Evolutionary conservation across 1,140 invertebrate species (phyloP), one percentile per base, ranked within the genome.

Genomic region (Drosophila watanabei): DNA sequence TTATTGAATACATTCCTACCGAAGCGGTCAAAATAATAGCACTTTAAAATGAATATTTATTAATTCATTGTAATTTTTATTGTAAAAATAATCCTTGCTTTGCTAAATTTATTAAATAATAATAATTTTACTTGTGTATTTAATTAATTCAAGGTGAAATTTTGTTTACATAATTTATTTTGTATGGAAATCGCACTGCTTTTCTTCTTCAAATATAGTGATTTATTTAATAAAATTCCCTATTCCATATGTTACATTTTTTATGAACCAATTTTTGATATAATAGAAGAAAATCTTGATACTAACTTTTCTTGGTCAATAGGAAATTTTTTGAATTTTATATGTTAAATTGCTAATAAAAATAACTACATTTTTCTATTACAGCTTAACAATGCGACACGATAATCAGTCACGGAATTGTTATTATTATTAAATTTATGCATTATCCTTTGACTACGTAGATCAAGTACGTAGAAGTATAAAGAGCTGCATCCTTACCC

Each of bases 371-470:
- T 35, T 48, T 41, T 49, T 77, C 11, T 49, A 28, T 66, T 45
- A 28, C 69, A 49, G 64, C 49, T 11, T 35, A 52, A 66, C 13
- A 46, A 77, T 80, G 72, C 48, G 51, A 57, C 57, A 68, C 78
- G 70, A 82, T 82, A 75, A 79, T 86, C 79, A 69, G 46, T 39
- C 52, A 61, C 43, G 63, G 52, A 45, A 51, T 61, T 65, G 59
- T 79, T 68, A 62, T 61, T 64, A 30, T 77, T 82, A 81, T 57
- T 62, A 77, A 30, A 62, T 56, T 37, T 28, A 54, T 20, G 14
- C 5, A 51, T 30, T n/a, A 62, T 41, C 10, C 4, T 43, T 54
- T 60, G 9, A 30, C 48, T 76, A 59, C 62, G 72, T 59, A 54
- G 18, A 7, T 52, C 2, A 1, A 48, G 18, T 32, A 61, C 75